Evolutionary conservation across 2,113 vertebrate species (phyloP).

Genomic region (Notothenia rossii): DNA sequence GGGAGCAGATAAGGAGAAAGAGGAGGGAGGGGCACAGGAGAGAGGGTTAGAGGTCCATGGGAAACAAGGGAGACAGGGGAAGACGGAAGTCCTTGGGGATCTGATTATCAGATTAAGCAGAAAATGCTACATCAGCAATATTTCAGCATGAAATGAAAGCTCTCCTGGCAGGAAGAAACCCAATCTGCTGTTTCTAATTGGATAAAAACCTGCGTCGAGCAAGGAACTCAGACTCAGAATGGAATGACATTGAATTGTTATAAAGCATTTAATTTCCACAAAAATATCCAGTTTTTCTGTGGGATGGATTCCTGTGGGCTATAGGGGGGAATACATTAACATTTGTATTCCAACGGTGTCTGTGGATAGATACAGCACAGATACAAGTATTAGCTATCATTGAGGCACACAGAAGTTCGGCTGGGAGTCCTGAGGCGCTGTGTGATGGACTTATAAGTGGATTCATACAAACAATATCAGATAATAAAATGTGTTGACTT

Average conservation of each 20-base stretch:
- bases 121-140: conserved; percentile 65
- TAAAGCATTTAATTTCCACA: not conserved
- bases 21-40: conserved; percentile 3
- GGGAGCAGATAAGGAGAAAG: conserved; percentile 3
- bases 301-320: not conserved
- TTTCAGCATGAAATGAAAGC: conserved; percentile 66
- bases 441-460: not conserved
- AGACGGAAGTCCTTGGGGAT: conserved; percentile 48
- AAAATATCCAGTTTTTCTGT: not conserved
- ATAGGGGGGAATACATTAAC: not conserved
- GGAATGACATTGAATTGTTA: conserved; percentile 24
- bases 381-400: not conserved
- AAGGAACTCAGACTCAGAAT: conserved; percentile 8
- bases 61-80: conserved; percentile 18
- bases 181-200: conserved; percentile 69
- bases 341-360: not conserved
- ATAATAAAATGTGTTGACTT: conserved; percentile 4
- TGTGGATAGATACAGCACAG: not conserved
- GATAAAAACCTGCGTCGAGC: conserved; percentile 50
- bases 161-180: conserved; percentile 40
- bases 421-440: not conserved
- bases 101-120: conserved; percentile 67
- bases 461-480: conserved; percentile 16
- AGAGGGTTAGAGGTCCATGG: conserved; percentile 22
- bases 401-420: not conserved